Base-by-base conservation (phyloP, 2,113 vertebrate species). In the Forbesichthys agassizii region DNA sequence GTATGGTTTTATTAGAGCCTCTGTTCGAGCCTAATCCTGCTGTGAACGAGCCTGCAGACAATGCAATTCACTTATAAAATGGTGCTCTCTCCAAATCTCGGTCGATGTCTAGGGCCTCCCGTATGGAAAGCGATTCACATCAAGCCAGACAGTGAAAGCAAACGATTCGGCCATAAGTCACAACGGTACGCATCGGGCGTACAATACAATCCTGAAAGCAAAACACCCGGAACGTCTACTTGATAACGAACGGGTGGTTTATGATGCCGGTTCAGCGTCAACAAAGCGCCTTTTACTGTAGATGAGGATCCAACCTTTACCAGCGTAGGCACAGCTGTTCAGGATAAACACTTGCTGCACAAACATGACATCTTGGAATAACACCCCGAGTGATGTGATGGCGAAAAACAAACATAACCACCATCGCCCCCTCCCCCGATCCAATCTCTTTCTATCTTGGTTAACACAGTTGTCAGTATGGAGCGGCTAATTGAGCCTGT, bases 401-500 rank as follows among this genome's bases (percentile, higher is more conserved):
- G 68, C 56, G 48, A 13, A 33, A 69, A 27, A 67, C 60, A 72
- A 68, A 76, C 53, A 27, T 16, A 27, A 59, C 66, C 61, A 33
- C 73, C n/a, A 1, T 46, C 48, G 55, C 60, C 65, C 58, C 55
- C 53, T 11, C 13, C 33, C 42, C 69, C 57, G 56, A 51, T 61
- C 36, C 20, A 74, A 9, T 42, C 58, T 69, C 66, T 52, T 12
- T 27, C 53, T 33, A 42, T 60, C 48, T 69, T 20, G 2, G 68
- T 74, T 73, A 81, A 71, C 85, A 74, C 66, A 75, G 11, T 79
- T 74, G 68, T 79, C 70, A 58, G 49, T 70, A 63, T 66, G 63
- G 82, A 70, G 48, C 80, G 61, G 53, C 79, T 82, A 84, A 90
- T 83, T 70, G 80, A 82, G 74, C 69, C 68, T 71, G 70, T 3